phyloP scores from a whole-genome alignment of 2,888 invertebrate genomes.

The Sympetrum striolatum region DNA sequence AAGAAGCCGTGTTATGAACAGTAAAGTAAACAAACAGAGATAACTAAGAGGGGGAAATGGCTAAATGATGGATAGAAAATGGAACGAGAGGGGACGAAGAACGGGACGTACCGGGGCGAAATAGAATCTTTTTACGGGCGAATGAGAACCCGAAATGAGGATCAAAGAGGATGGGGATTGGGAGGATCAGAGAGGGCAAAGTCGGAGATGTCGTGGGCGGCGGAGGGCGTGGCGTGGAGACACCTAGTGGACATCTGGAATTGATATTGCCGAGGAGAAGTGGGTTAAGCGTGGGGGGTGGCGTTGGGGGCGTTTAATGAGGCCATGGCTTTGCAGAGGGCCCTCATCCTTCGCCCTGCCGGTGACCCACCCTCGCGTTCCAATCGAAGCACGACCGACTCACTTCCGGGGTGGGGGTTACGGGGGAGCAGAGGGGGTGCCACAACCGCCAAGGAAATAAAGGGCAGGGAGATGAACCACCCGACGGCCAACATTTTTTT shows the following conservation, averaged over 20 bases:
- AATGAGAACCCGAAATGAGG: not conserved
- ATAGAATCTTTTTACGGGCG: not conserved
- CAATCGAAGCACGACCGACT: conserved; percentile 27
- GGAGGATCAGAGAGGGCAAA: not conserved
- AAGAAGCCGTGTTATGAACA: too few species aligned
- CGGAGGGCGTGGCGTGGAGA: conserved; percentile 3
- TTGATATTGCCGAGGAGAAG: conserved; percentile 22
- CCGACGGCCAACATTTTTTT: conserved; percentile 16
- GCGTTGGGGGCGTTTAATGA: conserved; percentile 5
- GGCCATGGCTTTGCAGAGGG: not conserved
- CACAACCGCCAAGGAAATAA: not conserved
- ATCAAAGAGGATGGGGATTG: not conserved
- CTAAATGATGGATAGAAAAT: too few species aligned
- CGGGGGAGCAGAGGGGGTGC: not conserved
- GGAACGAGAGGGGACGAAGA: not conserved
- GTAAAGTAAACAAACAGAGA: too few species aligned
- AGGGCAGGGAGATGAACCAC: not conserved
- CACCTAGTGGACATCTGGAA: not conserved
- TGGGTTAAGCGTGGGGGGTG: conserved; percentile 17
- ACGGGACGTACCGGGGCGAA: not conserved
- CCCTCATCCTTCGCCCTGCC: conserved; percentile 16
- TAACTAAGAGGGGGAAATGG: too few species aligned
- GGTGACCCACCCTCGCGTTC: conserved; percentile 28
- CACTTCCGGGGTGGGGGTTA: conserved; percentile 13
- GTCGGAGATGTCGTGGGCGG: not conserved